phyloP scores from a whole-genome alignment of 2,888 invertebrate species.

The Hecatera dysodea region DNA sequence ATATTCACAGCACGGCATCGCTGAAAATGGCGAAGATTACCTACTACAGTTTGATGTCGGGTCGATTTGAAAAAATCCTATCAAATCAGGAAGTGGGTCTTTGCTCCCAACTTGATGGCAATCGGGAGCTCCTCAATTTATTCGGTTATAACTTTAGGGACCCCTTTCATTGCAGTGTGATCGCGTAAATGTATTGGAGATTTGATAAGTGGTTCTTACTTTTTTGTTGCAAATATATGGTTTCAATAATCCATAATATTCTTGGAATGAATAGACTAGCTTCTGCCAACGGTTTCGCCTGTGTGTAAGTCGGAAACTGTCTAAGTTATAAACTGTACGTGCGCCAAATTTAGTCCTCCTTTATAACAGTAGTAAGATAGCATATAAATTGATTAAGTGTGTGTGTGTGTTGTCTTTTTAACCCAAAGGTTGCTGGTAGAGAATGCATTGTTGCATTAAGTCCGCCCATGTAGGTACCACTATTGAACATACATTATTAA shows the following conservation, averaged over 20 bases:
- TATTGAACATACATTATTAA: too few relatives aligned
- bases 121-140: slow-evolving; percentile 45
- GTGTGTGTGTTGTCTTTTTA: too few relatives aligned
- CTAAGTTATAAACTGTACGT: too few relatives aligned
- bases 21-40: slow-evolving; percentile 68
- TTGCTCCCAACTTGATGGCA: slow-evolving; percentile 45
- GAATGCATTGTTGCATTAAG: too few relatives aligned
- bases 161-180: slow-evolving; percentile 10
- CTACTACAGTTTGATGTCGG: slow-evolving; percentile 42
- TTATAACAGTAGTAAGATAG: too few relatives aligned
- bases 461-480: too few relatives aligned
- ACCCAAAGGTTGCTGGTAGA: too few relatives aligned
- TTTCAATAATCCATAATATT: background rate
- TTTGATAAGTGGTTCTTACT: background rate
- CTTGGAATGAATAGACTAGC: too few relatives aligned
- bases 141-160: slow-evolving; percentile 54
- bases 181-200: slow-evolving; percentile 27
- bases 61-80: slow-evolving; percentile 70
- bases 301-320: too few relatives aligned
- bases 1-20: slow-evolving; percentile 72
- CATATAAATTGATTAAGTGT: too few relatives aligned
- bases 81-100: slow-evolving; percentile 65
- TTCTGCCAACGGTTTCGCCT: too few relatives aligned
- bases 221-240: background rate
- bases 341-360: too few relatives aligned